Base-by-base conservation (phyloP, 2,888 invertebrate genomes). In the Melieria crassipennis region DNA sequence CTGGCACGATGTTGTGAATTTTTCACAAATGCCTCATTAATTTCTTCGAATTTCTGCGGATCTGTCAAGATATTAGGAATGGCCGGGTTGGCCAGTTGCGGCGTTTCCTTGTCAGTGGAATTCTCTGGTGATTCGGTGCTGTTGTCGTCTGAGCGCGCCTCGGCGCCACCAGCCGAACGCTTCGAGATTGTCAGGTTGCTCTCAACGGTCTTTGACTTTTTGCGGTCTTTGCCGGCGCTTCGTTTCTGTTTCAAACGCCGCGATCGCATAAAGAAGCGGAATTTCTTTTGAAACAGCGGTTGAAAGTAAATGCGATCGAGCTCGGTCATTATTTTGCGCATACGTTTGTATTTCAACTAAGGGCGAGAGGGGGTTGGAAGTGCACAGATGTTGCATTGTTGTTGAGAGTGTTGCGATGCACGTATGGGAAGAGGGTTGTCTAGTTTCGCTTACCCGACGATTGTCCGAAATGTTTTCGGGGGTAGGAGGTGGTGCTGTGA, bases 401-500 rank as follows among this genome's bases (percentile, higher is more conserved):
- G 50, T 45, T 45, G 9, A 13, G 45, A 42, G 60, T 11, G 10
- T 46, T 11, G 7, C 5, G 62, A 46, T 58, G n/a, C 16, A 55
- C 11, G 56, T 48, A 56, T 5, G 10, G 4, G 1, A 63, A 9
- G 47, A 46, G 43, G 45, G 4, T 46, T 45, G 42, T 9, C 5
- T 30, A 48, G 6, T 13, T 46, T 10, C 61, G 61, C 60, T 52
- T 67, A 67, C 67, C 60, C 67, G 60, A 1, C 60, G 67, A 50
- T 43, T 48, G 16, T 60, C 60, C 9, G 60, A 58, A 45, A 60
- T 60, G 10, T 58, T 60, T 73, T 90, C 89, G 9, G 94, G 93
- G 0, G 93, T 92, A 60, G 92, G 91, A 1, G 93, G 93, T 70
- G 94, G 93, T 13, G 91, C 92, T 30, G 87, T 86, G 75, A 88